Evolutionary conservation across 2,113 vertebrate species (phyloP), one percentile per base, ranked within the genome.

Genomic region (Ameiurus melas): DNA sequence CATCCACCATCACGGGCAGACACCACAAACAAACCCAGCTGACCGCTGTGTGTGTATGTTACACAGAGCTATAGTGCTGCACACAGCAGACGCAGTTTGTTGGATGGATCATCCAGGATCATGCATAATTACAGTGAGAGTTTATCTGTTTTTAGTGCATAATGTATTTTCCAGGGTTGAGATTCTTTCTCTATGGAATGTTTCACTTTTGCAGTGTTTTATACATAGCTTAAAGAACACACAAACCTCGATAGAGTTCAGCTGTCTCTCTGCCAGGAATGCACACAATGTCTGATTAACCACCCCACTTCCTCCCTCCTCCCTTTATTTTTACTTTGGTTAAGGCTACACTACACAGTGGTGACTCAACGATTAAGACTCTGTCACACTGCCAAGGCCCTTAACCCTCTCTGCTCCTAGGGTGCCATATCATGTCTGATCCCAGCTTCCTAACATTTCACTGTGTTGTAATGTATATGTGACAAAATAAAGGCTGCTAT

Each of bases 21-120:
- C 86, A 87, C 89, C 91, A 86, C 88, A 91, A 90, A 89, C 88
- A 89, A 89, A 89, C 77, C 80, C 84, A 51, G 60, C 33, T 39
- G 58, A 71, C 86, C 83, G 43, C 88, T 53, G 47, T 62, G 82
- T 83, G 60, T 83, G 60, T 85, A 57, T 25, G 68, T 33, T 73
- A 57, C 73, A n/a, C 30, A 17, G 62, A 25, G 57, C 70, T 73
- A 57, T 62, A 89, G 85, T 75, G 12, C 60, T 73, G 53, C 66
- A 73, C 60, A 80, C 53, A 12, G 66, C 58, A 14, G 16, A 60
- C 68, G 36, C 86, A 20, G 57, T 77, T 80, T 25, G n/a, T 55
- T 51, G 80, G 75, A 88, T 20, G 62, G 57, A 36, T 68, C 30
- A 33, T 87, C 73, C 22, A 27, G 36, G n/a, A 66, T 77, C 81